Evolutionary conservation across 2,888 invertebrate species (phyloP).

Genomic region (Agrotis clavis): DNA sequence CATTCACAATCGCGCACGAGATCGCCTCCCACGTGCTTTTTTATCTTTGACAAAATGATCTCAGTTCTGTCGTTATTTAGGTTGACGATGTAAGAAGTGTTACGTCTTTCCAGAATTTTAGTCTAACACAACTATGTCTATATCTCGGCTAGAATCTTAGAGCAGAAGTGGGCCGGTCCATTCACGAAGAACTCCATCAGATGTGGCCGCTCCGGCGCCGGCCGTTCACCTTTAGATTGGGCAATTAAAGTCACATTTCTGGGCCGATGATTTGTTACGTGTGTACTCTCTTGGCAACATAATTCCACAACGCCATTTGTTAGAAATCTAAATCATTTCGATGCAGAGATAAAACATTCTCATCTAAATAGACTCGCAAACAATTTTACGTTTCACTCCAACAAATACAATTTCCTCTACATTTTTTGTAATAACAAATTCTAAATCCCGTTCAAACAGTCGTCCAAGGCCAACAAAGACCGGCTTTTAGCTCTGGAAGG

Average conservation of each 20-base stretch:
- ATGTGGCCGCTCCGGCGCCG: conserved; percentile 68
- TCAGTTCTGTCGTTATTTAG: conserved; percentile 36
- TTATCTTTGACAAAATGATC: conserved; percentile 52
- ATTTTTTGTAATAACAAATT: conserved; percentile 66
- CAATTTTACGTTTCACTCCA: conserved; percentile 52
- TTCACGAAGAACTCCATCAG: conserved; percentile 82
- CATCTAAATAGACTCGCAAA: conserved; percentile 58
- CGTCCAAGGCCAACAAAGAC: conserved; percentile 73
- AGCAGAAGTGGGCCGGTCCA: conserved; percentile 78
- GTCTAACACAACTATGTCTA: conserved; percentile 64
- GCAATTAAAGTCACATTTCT: conserved; percentile 77
- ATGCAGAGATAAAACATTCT: conserved; percentile 46
- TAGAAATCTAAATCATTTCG: conserved; percentile 56
- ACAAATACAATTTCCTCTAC: conserved; percentile 60
- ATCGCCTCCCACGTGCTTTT: conserved; percentile 58
- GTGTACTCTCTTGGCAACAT: conserved; percentile 59
- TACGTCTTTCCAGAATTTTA: conserved; percentile 65
- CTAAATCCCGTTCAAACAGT: conserved; percentile 71
- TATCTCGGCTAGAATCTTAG: conserved; percentile 72
- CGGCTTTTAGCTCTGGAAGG: conserved; percentile 74
- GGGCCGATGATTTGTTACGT: conserved; percentile 68
- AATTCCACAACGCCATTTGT: conserved; percentile 55
- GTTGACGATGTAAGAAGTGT: conserved; percentile 51
- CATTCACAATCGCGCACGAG: conserved; percentile 64
- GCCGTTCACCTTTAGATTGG: conserved; percentile 80